Evolutionary conservation across 2,797 vertebrate genomes (phyloP).

Genomic region (Platalea minor): DNA sequence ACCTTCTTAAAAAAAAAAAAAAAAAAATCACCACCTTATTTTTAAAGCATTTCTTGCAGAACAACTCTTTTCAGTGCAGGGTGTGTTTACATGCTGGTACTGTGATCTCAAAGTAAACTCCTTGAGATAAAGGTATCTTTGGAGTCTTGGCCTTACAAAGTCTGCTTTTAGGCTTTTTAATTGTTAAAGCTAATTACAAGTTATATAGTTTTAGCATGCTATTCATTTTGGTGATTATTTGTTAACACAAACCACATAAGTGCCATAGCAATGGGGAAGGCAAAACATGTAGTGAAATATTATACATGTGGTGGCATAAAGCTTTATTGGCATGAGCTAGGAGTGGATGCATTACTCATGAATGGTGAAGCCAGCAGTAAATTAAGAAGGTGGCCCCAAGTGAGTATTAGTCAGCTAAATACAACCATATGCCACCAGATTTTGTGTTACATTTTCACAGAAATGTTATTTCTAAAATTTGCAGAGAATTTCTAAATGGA

Average conservation of each 20-base stretch:
- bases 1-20: background rate
- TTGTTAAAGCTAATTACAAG: background rate
- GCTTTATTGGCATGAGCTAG: constrained; percentile 61
- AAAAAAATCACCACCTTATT: background rate
- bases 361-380: constrained; percentile 65
- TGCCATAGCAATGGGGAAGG: background rate
- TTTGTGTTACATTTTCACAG: constrained; percentile 38
- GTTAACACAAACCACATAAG: background rate
- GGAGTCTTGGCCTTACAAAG: background rate
- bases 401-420: constrained; percentile 65
- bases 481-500: constrained; percentile 15
- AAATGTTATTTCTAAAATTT: constrained; percentile 46
- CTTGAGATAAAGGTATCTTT: background rate
- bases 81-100: background rate
- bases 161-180: constrained; percentile 5
- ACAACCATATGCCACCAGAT: constrained; percentile 60
- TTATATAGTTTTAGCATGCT: background rate
- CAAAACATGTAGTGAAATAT: constrained; percentile 10
- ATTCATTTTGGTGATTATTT: background rate
- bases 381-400: constrained; percentile 61
- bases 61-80: background rate
- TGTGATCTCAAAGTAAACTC: background rate
- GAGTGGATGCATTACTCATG: constrained; percentile 59
- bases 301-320: constrained; percentile 39
- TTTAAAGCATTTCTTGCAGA: background rate